phyloP scores from a whole-genome alignment of 2,113 vertebrate species.

The Pomatorhinus ruficollis region DNA sequence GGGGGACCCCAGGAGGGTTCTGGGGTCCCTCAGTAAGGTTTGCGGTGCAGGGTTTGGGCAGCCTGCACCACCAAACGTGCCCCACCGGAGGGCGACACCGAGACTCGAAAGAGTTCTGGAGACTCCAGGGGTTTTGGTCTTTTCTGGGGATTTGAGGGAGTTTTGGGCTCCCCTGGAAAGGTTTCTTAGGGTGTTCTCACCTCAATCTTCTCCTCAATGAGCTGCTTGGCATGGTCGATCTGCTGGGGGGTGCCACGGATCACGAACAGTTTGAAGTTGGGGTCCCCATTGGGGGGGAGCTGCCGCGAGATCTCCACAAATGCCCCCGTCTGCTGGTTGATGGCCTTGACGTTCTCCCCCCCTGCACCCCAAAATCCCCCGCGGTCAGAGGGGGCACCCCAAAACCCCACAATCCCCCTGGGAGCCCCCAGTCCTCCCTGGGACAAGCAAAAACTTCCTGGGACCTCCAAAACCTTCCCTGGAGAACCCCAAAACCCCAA shows the following conservation, averaged over 20 bases:
- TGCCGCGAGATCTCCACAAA: background rate
- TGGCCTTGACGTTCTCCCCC: background rate
- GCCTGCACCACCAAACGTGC: background rate
- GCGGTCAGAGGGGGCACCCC: background rate
- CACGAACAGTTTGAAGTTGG: background rate
- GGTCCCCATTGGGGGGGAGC: background rate
- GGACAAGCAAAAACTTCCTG: background rate
- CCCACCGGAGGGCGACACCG: rapidly evolving
- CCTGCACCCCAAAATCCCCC: background rate
- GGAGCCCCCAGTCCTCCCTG: background rate
- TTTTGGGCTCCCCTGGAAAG: background rate
- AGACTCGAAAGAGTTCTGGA: background rate
- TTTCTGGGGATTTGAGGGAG: too few species aligned
- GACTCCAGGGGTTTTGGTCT: too few species aligned
- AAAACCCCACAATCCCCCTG: background rate
- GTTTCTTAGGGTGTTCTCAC: background rate
- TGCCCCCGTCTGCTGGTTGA: background rate
- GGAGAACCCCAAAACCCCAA: background rate
- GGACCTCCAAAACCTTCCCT: too few species aligned
- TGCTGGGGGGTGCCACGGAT: background rate
- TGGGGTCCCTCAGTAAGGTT: background rate
- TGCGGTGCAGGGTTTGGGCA: background rate
- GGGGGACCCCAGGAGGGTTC: background rate
- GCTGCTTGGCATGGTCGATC: background rate
- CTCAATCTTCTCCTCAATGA: background rate